A percentile compares a stretch with the other conserved stretches of the same genome.
These are phyloP conservation scores for Numenius phaeopus DNA, from an alignment of 2,797 vertebrate genomes.

Conservation along the genomic window DNA sequence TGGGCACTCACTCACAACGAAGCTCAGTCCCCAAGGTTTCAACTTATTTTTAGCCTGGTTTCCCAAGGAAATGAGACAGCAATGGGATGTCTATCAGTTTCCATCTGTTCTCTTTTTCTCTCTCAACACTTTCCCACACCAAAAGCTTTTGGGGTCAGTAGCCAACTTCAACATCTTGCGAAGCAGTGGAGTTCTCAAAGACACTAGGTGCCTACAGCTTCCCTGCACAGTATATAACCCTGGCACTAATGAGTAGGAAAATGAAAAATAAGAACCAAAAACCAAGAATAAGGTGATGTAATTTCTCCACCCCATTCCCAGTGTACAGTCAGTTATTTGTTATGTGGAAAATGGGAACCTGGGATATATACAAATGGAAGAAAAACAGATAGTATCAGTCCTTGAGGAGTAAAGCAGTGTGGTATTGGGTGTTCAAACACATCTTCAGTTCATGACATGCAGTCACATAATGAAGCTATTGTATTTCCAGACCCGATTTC, in stretches of 20 bases:
- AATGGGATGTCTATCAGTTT: slow-evolving; percentile 54
- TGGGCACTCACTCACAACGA: not conserved
- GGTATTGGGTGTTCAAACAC: not conserved
- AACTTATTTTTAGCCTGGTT: slow-evolving; percentile 43
- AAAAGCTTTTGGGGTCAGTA: slow-evolving; percentile 46
- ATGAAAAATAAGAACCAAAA: not conserved
- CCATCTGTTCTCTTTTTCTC: slow-evolving; percentile 42
- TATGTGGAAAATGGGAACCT: not conserved
- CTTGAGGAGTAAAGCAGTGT: not conserved
- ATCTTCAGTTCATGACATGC: not conserved
- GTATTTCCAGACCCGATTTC: not conserved
- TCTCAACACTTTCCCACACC: slow-evolving; percentile 43
- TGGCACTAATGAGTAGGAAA: not conserved
- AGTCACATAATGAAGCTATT: not conserved
- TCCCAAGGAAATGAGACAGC: slow-evolving; percentile 55
- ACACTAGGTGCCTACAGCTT: not conserved
- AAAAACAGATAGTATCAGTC: not conserved
- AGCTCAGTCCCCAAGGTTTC: not conserved
- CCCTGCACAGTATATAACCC: not conserved
- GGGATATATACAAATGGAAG: not conserved
- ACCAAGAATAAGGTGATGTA: not conserved
- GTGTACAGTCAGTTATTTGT: not conserved
- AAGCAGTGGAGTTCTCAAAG: slow-evolving; percentile 12
- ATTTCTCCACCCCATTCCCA: not conserved
- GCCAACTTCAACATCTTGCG: not conserved